phyloP scores from a whole-genome alignment of 2,888 invertebrate species.

The Nephrotoma appendiculata region DNA sequence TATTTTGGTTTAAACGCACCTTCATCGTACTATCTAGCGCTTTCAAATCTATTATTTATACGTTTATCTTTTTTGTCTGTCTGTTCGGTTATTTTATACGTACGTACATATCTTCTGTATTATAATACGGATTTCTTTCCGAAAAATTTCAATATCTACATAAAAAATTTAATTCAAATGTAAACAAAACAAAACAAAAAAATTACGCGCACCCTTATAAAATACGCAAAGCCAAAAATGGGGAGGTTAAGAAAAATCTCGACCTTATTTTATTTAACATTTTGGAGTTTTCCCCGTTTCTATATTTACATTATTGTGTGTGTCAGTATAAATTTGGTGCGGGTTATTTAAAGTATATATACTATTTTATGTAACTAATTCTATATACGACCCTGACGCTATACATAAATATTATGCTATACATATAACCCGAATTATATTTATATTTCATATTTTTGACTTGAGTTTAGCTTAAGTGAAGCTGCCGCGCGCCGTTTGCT shows the following conservation, averaged over 20 bases:
- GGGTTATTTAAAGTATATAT: background rate
- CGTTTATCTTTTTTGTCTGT: background rate
- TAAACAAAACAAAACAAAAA: background rate
- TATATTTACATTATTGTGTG: background rate
- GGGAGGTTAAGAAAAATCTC: background rate
- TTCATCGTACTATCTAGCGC: background rate
- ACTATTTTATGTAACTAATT: background rate
- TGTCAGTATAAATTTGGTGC: background rate
- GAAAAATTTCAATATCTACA: background rate
- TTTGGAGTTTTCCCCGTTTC: background rate
- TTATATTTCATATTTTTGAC: background rate
- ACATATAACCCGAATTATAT: too few relatives aligned
- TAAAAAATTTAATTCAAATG: background rate
- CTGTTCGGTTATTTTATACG: background rate
- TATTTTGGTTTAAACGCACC: background rate
- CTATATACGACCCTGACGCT: background rate
- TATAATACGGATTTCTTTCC: background rate
- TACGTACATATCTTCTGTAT: background rate
- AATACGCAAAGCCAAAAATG: background rate
- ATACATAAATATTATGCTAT: too few relatives aligned
- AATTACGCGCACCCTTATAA: background rate
- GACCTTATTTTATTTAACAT: background rate
- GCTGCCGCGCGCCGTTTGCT: too few relatives aligned
- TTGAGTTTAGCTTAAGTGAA: background rate
- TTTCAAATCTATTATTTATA: background rate